These are phyloP conservation scores for Nasonia oneida DNA, from an alignment of 2,888 invertebrate genomes.

Conservation along the genomic window DNA sequence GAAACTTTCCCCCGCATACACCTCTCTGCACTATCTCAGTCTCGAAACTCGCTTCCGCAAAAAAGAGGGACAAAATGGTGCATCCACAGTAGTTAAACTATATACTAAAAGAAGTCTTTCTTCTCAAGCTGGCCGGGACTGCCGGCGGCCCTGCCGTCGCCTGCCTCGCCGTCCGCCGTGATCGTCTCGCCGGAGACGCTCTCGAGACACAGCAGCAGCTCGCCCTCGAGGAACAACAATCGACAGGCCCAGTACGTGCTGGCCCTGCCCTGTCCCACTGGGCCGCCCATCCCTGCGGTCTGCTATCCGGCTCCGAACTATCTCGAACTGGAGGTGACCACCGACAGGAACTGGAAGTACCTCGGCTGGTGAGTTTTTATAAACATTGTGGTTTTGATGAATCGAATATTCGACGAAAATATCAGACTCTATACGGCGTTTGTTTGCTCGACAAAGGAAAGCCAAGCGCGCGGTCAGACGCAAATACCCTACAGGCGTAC, in stretches of 20 bases:
- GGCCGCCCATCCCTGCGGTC: slow-evolving; percentile 81
- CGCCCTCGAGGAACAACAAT: slow-evolving; percentile 80
- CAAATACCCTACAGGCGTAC: background rate
- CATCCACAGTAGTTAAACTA: no score
- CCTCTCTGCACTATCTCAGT: no score
- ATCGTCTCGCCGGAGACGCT: slow-evolving; percentile 89
- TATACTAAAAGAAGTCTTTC: background rate
- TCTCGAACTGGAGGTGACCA: slow-evolving; percentile 75
- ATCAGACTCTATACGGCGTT: background rate
- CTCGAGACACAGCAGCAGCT: slow-evolving; percentile 84
- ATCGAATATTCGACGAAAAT: no score
- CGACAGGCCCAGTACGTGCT: slow-evolving; percentile 73
- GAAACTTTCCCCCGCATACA: background rate
- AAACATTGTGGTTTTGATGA: no score
- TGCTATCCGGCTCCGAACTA: slow-evolving; percentile 82
- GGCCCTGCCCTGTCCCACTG: slow-evolving; percentile 79
- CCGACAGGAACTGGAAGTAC: slow-evolving; percentile 82
- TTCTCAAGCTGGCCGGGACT: slow-evolving; percentile 77
- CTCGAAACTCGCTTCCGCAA: background rate
- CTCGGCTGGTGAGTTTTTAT: slow-evolving; percentile 84
- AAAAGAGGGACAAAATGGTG: background rate
- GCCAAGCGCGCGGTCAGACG: background rate
- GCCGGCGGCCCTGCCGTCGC: slow-evolving; percentile 84
- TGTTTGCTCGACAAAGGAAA: background rate
- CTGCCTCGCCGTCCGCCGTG: slow-evolving; percentile 87